Conservation (phyloP, 2,113 vertebrate species). For the Beaufortia kweichowensis region DNA sequence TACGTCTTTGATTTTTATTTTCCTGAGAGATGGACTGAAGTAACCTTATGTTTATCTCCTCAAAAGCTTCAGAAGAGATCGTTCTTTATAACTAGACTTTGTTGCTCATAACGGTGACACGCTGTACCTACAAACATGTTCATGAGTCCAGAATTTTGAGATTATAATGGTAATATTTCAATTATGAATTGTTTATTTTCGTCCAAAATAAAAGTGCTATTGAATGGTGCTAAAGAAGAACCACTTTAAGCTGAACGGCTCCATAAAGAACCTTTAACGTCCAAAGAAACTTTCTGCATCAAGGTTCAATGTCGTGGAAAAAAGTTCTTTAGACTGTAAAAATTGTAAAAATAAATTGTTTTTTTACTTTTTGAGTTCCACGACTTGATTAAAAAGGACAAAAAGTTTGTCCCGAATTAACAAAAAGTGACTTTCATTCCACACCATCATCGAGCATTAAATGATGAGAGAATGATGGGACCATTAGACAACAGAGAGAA, state of each 20-base stretch:
- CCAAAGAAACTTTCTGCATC: too few relatives aligned
- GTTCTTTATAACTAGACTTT: not conserved
- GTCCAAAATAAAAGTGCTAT: too few relatives aligned
- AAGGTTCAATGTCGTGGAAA: too few relatives aligned
- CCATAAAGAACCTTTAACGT: too few relatives aligned
- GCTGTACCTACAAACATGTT: not conserved
- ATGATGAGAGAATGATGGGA: constrained; percentile 19
- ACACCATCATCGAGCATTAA: not conserved
- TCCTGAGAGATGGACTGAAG: too few relatives aligned
- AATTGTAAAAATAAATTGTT: too few relatives aligned
- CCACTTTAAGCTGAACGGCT: too few relatives aligned
- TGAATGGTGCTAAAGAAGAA: too few relatives aligned
- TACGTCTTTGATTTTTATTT: too few relatives aligned
- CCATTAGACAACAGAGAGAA: constrained; percentile 12
- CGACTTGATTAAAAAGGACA: not conserved
- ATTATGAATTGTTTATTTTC: too few relatives aligned
- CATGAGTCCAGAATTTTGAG: not conserved
- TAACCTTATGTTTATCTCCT: too few relatives aligned
- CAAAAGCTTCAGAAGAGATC: not conserved
- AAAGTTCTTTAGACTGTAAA: too few relatives aligned
- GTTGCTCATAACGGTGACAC: not conserved
- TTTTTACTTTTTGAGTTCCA: not conserved
- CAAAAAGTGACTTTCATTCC: not conserved
- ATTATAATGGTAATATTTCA: not conserved
- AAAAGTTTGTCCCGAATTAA: not conserved